Evolutionary conservation across 2,113 vertebrate genomes (phyloP).

Genomic region (Caloenas nicobarica): DNA sequence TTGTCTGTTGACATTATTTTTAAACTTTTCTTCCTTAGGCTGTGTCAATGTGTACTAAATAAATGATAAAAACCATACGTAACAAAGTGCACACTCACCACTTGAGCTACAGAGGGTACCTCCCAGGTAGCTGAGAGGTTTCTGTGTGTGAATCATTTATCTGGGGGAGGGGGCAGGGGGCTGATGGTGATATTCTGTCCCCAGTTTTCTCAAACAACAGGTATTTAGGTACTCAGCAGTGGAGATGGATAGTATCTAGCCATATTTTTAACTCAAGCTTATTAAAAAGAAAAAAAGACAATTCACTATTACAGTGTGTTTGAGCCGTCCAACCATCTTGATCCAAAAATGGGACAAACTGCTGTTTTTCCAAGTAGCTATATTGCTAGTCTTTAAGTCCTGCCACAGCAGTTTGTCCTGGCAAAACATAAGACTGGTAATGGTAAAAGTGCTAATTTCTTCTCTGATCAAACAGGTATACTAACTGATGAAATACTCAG

Average conservation of each 20-base stretch:
- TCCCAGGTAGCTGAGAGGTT: constrained; percentile 69
- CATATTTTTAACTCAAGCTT: background rate
- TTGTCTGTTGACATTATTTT: constrained; percentile 86
- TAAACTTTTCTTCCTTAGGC: constrained; percentile 76
- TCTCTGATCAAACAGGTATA: background rate
- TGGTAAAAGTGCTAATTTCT: background rate
- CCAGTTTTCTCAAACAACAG: background rate
- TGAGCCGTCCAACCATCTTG: background rate
- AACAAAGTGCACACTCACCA: constrained; percentile 25
- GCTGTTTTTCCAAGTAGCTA: background rate
- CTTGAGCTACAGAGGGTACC: constrained; percentile 38
- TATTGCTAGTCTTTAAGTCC: background rate
- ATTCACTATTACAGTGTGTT: background rate
- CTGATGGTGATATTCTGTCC: background rate
- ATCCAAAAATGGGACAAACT: background rate
- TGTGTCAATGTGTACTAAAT: constrained; percentile 76
- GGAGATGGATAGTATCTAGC: background rate
- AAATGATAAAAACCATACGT: constrained; percentile 80
- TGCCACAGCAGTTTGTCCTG: background rate
- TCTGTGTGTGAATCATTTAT: constrained; percentile 78
- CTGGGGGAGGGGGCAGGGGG: background rate
- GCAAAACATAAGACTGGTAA: background rate
- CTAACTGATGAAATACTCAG: background rate
- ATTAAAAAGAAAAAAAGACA: background rate
- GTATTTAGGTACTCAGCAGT: background rate